Percentiles rank a stretch among this genome's conserved stretches.
phyloP scores from a whole-genome alignment of 2,888 invertebrate species.

The Philopedon plagiatum region DNA sequence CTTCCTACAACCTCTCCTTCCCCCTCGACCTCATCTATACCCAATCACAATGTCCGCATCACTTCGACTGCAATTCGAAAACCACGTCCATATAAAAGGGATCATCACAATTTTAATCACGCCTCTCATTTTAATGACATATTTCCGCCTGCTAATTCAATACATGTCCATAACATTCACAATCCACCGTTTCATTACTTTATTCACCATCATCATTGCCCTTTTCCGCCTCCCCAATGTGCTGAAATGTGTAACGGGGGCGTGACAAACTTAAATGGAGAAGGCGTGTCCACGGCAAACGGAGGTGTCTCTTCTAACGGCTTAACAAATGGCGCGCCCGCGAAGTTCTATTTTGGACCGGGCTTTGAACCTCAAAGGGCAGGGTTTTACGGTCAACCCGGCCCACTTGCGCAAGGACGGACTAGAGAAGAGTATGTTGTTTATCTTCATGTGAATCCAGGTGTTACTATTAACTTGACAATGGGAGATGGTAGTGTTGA shows the following conservation, averaged over 20 bases:
- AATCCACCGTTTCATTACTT: conserved; percentile 68
- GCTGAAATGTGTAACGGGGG: conserved; percentile 47
- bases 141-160: conserved; percentile 46
- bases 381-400: conserved; percentile 52
- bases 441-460: conserved; percentile 82
- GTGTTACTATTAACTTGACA: conserved; percentile 83
- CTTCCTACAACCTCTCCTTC: conserved; percentile 52
- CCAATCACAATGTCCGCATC: conserved; percentile 44
- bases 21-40: conserved; percentile 55
- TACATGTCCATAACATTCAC: conserved; percentile 61
- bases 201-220: conserved; percentile 67
- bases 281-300: conserved; percentile 44
- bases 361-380: conserved; percentile 71
- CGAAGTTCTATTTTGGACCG: conserved; percentile 75
- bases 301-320: conserved; percentile 66
- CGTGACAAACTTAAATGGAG: conserved; percentile 30
- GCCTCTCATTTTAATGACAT: conserved; percentile 30
- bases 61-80: conserved; percentile 32
- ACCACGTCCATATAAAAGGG: conserved; percentile 29
- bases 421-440: conserved; percentile 75
- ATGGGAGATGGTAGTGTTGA: conserved; percentile 80
- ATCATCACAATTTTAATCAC: conserved; percentile 45
- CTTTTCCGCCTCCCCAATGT: conserved; percentile 68
- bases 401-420: conserved; percentile 26
- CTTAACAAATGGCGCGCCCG: conserved; percentile 67